Evolutionary conservation across 2,797 vertebrate genomes (phyloP).

Genomic region (Hipposideros larvatus): DNA sequence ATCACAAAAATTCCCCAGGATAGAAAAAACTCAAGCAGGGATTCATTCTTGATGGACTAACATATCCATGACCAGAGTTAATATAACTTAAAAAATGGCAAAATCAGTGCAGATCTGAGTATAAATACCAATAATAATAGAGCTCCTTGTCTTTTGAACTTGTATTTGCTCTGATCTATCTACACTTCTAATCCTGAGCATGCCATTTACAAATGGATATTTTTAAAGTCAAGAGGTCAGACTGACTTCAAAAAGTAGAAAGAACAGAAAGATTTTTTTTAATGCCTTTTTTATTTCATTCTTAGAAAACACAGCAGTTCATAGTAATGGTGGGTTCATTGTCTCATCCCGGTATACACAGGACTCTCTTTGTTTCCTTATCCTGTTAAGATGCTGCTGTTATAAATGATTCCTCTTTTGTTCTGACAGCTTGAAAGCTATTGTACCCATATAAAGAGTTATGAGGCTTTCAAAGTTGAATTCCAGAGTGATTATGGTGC

Average conservation of each 20-base stretch:
- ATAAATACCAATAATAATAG: constrained; percentile 18
- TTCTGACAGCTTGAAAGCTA: constrained; percentile 22
- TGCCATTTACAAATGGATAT: constrained; percentile 2
- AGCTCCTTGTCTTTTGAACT: not conserved
- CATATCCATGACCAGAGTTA: not conserved
- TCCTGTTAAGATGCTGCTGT: not conserved
- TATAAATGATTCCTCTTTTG: constrained; percentile 6
- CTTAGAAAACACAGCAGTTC: not conserved
- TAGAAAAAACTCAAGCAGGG: not conserved
- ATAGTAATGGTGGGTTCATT: not conserved
- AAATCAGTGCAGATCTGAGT: constrained; percentile 32
- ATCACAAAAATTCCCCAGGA: not conserved
- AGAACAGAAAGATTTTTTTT: not conserved
- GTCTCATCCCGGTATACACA: not conserved
- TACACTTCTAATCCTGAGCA: not conserved
- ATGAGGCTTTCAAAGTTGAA: not conserved
- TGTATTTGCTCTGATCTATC: not conserved
- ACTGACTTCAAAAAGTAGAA: not conserved
- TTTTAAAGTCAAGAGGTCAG: not conserved
- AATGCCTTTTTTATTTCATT: not conserved
- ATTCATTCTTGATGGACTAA: not conserved
- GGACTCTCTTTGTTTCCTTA: not conserved
- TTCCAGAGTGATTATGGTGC: constrained; percentile 30
- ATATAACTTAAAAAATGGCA: constrained; percentile 49
- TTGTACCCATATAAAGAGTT: constrained; percentile 24